phyloP scores from a whole-genome alignment of 2,888 invertebrate genomes.

The Catocala sponsa region DNA sequence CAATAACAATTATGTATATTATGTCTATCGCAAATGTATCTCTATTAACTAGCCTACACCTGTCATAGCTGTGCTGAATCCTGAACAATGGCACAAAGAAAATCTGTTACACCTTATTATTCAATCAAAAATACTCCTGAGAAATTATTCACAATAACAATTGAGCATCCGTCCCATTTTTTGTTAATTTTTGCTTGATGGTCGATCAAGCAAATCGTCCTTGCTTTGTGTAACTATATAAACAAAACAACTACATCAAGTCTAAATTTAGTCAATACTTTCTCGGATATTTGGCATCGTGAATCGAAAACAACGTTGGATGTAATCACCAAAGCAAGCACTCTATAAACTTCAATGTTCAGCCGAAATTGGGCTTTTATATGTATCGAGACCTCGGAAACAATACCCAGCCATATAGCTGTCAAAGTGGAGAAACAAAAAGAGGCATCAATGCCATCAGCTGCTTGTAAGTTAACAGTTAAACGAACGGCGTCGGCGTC shows the following conservation, averaged over 20 bases:
- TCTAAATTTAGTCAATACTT: constrained; percentile 69
- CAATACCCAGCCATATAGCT: not conserved
- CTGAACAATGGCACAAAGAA: constrained; percentile 38
- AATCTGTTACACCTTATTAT: constrained; percentile 14
- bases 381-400: not conserved
- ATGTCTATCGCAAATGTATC: constrained; percentile 18
- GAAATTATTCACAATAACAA: not conserved
- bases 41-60: constrained; percentile 57
- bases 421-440: constrained; percentile 13
- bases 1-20: constrained; percentile 29
- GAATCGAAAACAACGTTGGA: constrained; percentile 58
- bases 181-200: constrained; percentile 29
- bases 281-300: constrained; percentile 66
- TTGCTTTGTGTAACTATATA: constrained; percentile 54
- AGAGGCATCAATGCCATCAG: constrained; percentile 9
- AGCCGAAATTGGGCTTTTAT: constrained; percentile 1
- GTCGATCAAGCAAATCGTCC: constrained; percentile 47
- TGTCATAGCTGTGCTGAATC: constrained; percentile 60
- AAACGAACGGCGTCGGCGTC: constrained; percentile 13
- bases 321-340: constrained; percentile 47
- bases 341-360: constrained; percentile 30
- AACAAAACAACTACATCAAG: constrained; percentile 44
- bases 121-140: constrained; percentile 1
- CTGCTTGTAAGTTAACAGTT: constrained; percentile 7
- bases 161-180: constrained; percentile 6